phyloP scores from a whole-genome alignment of 1,140 invertebrate genomes.

The Chionoecetes opilio region DNA sequence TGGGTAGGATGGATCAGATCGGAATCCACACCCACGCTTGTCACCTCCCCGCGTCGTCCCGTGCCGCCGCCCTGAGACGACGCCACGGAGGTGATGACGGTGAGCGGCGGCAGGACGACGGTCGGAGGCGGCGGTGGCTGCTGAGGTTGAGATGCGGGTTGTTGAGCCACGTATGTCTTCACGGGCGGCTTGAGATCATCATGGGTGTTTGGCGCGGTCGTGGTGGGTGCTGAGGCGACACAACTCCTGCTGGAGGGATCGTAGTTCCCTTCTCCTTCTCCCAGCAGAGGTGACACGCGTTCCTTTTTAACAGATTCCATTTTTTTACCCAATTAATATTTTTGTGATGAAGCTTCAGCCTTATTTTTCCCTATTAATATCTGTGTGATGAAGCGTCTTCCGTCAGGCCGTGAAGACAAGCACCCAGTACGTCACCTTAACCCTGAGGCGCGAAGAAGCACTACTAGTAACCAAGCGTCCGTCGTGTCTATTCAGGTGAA shows the following conservation, averaged over 20 bases:
- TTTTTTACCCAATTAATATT: background rate
- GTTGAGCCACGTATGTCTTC: constrained; percentile 19
- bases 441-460: too few relatives aligned
- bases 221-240: background rate
- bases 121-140: background rate
- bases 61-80: background rate
- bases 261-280: constrained; percentile 39
- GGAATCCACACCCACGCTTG: background rate
- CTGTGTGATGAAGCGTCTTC: background rate
- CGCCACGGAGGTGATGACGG: constrained; percentile 45
- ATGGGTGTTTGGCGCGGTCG: background rate
- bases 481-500: background rate
- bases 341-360: background rate
- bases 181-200: constrained; percentile 51
- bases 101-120: constrained; percentile 24
- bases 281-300: constrained; percentile 62
- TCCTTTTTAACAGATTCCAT: constrained; percentile 76
- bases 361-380: background rate
- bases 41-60: background rate
- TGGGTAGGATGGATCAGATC: background rate
- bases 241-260: constrained; percentile 1
- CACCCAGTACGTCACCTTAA: background rate
- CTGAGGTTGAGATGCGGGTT: background rate
- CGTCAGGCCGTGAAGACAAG: background rate
- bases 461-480: too few relatives aligned